These are phyloP conservation scores for Apaloderma vittatum DNA, from an alignment of 2,113 vertebrate species.

Conservation along the genomic window DNA sequence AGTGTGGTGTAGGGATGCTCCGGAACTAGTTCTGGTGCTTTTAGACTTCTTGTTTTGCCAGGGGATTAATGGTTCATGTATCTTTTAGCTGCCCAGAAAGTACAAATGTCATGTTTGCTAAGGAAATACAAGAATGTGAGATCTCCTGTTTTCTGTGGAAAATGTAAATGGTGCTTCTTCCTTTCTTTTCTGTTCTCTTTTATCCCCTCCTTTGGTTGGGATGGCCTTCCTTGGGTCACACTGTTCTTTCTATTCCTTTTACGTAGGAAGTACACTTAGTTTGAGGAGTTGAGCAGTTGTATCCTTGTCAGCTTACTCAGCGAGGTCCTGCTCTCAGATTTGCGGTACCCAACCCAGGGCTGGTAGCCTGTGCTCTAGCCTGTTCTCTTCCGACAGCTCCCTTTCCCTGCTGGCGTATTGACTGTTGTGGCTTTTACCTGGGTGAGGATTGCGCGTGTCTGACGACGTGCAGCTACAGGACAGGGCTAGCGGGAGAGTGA, in stretches of 20 bases:
- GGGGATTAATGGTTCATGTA: neutral
- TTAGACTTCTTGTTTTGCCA: neutral
- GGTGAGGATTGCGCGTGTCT: neutral
- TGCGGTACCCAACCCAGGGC: neutral
- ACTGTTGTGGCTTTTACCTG: neutral
- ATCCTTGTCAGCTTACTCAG: neutral
- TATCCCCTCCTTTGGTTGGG: neutral
- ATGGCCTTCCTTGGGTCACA: neutral
- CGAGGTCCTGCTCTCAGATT: neutral
- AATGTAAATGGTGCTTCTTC: neutral
- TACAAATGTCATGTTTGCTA: neutral
- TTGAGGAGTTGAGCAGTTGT: neutral
- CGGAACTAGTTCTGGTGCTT: neutral
- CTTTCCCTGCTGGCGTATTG: no score
- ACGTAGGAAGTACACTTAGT: rapidly evolving
- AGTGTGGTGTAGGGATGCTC: neutral
- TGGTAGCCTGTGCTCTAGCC: neutral
- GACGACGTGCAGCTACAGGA: neutral
- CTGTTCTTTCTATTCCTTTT: neutral
- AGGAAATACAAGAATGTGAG: neutral
- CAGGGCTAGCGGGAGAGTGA: neutral
- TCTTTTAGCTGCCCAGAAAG: neutral
- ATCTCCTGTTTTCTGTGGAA: neutral
- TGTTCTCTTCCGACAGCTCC: neutral
- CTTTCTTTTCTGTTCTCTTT: neutral